Evolutionary conservation across 53 echinoderm and acorn worm species (phyloP), one percentile per base, ranked within the genome.

Genomic region (Henricia sp.): DNA sequence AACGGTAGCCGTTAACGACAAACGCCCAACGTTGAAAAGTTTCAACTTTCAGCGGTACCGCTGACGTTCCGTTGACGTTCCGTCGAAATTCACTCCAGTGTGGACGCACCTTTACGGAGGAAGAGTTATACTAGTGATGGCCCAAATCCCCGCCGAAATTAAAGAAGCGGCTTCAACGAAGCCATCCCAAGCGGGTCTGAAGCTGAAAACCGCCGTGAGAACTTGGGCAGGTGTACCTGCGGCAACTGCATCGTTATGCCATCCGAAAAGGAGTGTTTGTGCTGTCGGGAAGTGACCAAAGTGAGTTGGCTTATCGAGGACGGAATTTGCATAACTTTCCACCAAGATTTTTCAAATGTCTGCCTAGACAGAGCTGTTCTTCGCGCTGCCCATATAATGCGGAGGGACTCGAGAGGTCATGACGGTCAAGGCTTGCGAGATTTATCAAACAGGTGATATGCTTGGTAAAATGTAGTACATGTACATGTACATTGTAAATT

Each of bases 201-300:
- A 72, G 27, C 8, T 30, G 30, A 27, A 29, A 27, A 25, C 30
- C 60, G 60, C 60, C 60, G 60, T 29, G 42, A 70, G 38, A 54
- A 19, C 40, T 26, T 42, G 30, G 57, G 71, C 17, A 71, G 84
- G 84, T 84, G 84, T n/a, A 29, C 17, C 2, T 88, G 88, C 20
- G 67, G 41, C 34, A 78, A 82, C 36, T 87, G 77, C 50, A 6
- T 10, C 32, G 42, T 88, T 2, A 89, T 89, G 89, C 89, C 89
- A 6, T 53, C 58, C 6, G 59, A 63, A 50, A 67, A 51, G 3
- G 89, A 89, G 38, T 89, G 84, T 50, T 50, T 63, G 2, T 89
- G 89, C 30, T 89, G 84, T 56, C 68, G n/a, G 2, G 89, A 89
- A 72, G 55, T 83, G 2, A 19, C 4, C 1, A 84, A 71, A 71